Evolutionary conservation across 2,888 invertebrate species (phyloP).

Genomic region (Spodoptera littoralis): DNA sequence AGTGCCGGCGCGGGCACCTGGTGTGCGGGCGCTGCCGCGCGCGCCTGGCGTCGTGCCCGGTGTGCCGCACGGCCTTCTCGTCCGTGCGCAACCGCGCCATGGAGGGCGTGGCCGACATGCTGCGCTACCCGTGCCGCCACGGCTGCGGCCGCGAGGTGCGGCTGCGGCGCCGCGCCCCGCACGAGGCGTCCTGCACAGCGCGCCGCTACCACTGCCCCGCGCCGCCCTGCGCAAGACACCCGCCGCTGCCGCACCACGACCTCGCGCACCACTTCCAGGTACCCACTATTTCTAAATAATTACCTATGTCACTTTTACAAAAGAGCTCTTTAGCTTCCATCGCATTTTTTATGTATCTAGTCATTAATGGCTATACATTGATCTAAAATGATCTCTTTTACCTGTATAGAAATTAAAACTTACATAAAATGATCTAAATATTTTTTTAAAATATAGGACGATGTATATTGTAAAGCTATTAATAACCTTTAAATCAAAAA

Average conservation of each 20-base stretch:
- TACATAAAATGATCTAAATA: no score
- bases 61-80: conserved; percentile 88
- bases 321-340: no score
- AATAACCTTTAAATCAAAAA: no score
- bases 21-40: conserved; percentile 88
- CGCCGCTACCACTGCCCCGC: conserved; percentile 85
- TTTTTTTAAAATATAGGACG: no score
- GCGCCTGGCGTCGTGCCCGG: conserved; percentile 88
- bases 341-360: no score
- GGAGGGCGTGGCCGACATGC: conserved; percentile 87
- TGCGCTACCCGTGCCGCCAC: conserved; percentile 88
- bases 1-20: conserved; percentile 90
- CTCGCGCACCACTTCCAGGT: conserved; percentile 69
- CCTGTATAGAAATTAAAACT: no score
- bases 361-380: no score
- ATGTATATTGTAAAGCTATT: no score
- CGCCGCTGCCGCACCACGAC: conserved; percentile 62
- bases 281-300: background rate
- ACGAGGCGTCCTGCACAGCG: conserved; percentile 83
- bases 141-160: conserved; percentile 84
- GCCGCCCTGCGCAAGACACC: conserved; percentile 70
- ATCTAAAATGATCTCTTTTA: no score
- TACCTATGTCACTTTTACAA: no score
- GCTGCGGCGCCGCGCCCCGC: conserved; percentile 78
- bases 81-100: conserved; percentile 87